These are phyloP conservation scores for Yponomeuta evonymella DNA, from an alignment of 2,888 invertebrate genomes.

Conservation along the genomic window DNA sequence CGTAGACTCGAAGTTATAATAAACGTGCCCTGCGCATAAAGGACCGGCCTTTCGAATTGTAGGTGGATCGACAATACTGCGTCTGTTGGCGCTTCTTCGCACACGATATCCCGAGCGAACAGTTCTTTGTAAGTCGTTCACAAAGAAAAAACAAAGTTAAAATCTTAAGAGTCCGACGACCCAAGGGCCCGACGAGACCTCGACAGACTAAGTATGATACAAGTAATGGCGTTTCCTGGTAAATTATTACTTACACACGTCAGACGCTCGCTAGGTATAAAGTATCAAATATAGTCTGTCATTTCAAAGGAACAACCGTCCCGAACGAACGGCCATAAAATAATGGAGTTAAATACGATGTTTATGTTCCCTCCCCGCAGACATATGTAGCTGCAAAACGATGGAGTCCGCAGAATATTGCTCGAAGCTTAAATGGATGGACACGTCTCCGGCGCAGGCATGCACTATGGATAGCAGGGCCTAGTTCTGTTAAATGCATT, in stretches of 20 bases:
- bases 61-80: no score
- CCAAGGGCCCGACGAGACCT: neutral
- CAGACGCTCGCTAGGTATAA: neutral
- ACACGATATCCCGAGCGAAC: no score
- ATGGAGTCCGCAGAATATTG: neutral
- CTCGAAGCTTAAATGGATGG: no score
- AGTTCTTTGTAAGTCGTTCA: no score
- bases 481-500: no score
- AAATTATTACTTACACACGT: neutral
- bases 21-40: neutral
- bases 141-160: neutral
- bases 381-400: slow-evolving; percentile 19
- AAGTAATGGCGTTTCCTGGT: neutral
- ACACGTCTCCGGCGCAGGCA: no score
- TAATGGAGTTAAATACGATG: neutral
- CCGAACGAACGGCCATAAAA: neutral
- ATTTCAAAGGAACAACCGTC: neutral
- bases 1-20: neutral
- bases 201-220: neutral
- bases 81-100: no score
- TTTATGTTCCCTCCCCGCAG: slow-evolving; percentile 20
- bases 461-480: no score
- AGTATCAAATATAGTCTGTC: neutral
- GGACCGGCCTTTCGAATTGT: no score
- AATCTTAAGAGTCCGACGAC: neutral